phyloP scores from a whole-genome alignment of 2,888 invertebrate genomes.

The Drosophila yooni region DNA sequence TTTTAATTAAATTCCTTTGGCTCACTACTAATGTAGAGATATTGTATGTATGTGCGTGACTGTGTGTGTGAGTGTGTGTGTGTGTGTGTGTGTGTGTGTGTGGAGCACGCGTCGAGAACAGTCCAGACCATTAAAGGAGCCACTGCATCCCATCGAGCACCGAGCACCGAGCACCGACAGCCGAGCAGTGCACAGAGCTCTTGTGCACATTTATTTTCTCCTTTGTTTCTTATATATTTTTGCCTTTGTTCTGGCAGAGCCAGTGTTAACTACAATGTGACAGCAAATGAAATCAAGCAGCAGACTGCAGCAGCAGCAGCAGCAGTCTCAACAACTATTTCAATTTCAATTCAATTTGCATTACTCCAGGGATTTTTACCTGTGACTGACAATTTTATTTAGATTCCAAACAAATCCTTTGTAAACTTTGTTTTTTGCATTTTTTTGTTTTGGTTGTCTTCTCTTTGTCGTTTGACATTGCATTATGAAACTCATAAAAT shows the following conservation, averaged over 20 bases:
- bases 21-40: conserved; percentile 42
- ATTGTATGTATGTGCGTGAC: background rate
- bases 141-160: background rate
- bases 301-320: conserved; percentile 12
- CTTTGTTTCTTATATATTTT: background rate
- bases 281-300: conserved; percentile 52
- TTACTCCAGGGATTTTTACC: background rate
- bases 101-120: conserved; percentile 10
- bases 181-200: background rate
- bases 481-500: background rate
- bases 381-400: background rate
- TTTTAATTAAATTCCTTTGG: conserved; percentile 57
- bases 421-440: too few species aligned
- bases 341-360: background rate
- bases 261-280: conserved; percentile 52
- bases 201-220: background rate
- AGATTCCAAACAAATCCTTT: too few species aligned
- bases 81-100: background rate
- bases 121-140: conserved; percentile 23
- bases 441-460: too few species aligned
- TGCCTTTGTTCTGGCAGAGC: background rate
- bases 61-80: background rate
- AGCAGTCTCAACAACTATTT: background rate
- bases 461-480: background rate
- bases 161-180: background rate